These are phyloP conservation scores for Gobio gobio DNA, from an alignment of 2,113 vertebrate species.

Conservation along the genomic window DNA sequence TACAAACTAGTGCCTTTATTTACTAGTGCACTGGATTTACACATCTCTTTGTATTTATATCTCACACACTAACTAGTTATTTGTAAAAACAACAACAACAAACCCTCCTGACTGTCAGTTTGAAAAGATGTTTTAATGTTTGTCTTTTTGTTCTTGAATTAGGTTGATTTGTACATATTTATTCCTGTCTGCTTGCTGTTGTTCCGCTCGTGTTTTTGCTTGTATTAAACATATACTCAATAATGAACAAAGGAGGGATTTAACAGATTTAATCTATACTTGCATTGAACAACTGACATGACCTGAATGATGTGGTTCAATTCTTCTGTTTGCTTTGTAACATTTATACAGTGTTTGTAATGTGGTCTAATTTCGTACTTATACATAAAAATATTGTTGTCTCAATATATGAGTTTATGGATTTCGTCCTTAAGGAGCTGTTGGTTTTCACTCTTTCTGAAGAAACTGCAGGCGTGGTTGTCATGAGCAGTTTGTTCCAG, in stretches of 20 bases:
- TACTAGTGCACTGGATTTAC: conserved; percentile 1
- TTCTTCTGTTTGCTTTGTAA: not conserved
- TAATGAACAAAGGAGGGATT: conserved; percentile 38
- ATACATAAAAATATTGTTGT: not conserved
- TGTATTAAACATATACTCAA: not conserved
- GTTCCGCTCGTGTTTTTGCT: not conserved
- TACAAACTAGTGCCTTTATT: conserved; percentile 12
- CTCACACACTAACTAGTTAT: conserved; percentile 6
- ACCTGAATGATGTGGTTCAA: conserved; percentile 72
- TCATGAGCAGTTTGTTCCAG: not conserved
- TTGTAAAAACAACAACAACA: not conserved
- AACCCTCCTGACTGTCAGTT: not conserved
- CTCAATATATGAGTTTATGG: not conserved
- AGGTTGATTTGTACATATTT: conserved; percentile 48
- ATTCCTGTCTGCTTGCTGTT: conserved; percentile 11
- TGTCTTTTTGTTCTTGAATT: conserved; percentile 4
- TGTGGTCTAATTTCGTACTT: not conserved
- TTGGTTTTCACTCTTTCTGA: not conserved
- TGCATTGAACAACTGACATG: conserved; percentile 69
- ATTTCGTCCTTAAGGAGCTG: not conserved
- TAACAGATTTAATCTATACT: conserved; percentile 57
- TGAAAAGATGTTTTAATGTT: not conserved
- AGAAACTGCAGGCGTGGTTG: not conserved
- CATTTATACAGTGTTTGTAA: not conserved
- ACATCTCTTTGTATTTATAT: not conserved